Conservation (phyloP, 30 jellyfish, hydroid and myxozoan species). For the Cassiopea andromeda region DNA sequence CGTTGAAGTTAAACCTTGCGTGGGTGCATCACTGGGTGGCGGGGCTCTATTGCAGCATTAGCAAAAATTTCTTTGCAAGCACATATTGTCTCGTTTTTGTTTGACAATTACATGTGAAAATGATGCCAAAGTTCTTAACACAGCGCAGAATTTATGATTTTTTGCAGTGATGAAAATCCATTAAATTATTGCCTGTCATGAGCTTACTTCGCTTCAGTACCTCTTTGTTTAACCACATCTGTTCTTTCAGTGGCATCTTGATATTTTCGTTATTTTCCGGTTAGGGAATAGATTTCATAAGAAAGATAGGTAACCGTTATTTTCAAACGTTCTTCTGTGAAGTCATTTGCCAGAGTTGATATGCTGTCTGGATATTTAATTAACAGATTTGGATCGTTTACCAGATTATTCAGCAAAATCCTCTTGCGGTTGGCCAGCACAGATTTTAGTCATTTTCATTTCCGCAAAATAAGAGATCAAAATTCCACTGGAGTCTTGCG, state of each 20-base stretch:
- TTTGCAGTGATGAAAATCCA: background rate
- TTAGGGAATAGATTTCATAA: background rate
- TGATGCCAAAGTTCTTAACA: background rate
- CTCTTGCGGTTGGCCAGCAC: background rate
- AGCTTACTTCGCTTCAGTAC: background rate
- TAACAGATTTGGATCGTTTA: background rate
- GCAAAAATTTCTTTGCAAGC: too few relatives aligned
- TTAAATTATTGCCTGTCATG: background rate
- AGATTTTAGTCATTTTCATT: background rate
- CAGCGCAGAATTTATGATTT: background rate
- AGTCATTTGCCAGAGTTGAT: background rate
- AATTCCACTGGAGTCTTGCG: background rate
- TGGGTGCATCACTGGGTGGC: too few relatives aligned
- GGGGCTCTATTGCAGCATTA: too few relatives aligned
- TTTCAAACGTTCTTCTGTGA: background rate
- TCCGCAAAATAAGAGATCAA: background rate
- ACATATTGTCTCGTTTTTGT: too few relatives aligned
- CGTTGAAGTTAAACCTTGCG: too few relatives aligned
- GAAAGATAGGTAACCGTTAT: background rate
- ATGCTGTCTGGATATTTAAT: background rate
- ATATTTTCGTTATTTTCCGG: background rate
- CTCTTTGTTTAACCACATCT: background rate
- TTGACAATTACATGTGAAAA: too few relatives aligned
- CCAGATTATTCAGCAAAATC: background rate
- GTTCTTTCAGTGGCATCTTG: background rate